phyloP scores from a whole-genome alignment of 30 jellyfish, hydroid and myxozoan species.

The Aurelia aurita region DNA sequence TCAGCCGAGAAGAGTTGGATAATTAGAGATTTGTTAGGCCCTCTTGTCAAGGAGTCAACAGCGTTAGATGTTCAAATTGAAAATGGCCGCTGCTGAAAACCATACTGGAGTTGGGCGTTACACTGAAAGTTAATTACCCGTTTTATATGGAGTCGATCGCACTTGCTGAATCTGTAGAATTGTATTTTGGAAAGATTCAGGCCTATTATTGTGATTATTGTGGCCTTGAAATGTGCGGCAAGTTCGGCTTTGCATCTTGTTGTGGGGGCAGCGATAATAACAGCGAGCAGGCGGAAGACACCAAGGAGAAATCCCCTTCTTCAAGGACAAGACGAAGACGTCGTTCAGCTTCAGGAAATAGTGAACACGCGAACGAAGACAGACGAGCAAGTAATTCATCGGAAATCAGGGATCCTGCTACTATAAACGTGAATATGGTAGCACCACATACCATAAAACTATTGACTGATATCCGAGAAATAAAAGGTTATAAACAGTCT shows the following conservation, averaged over 20 bases:
- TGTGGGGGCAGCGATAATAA: slow-evolving; percentile 54
- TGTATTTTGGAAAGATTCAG: slow-evolving; percentile 41
- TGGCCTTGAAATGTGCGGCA: slow-evolving; percentile 68
- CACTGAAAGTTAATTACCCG: slow-evolving; percentile 16
- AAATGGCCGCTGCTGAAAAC: too few relatives aligned
- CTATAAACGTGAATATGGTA: slow-evolving; percentile 81
- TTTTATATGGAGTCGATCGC: slow-evolving; percentile 57
- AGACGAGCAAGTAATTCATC: slow-evolving; percentile 21
- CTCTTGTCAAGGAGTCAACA: too few relatives aligned
- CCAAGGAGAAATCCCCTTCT: slow-evolving; percentile 17
- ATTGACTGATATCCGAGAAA: slow-evolving; percentile 90
- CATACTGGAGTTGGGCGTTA: slow-evolving; percentile 9
- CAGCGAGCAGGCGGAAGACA: too few relatives aligned
- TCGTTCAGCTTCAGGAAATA: slow-evolving; percentile 26
- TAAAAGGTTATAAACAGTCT: slow-evolving; percentile 74
- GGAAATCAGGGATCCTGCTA: slow-evolving; percentile 49
- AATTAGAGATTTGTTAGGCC: too few relatives aligned
- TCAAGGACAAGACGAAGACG: slow-evolving; percentile 37
- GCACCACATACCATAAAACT: slow-evolving; percentile 89
- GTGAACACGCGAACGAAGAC: slow-evolving; percentile 46
- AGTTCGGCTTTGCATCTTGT: slow-evolving; percentile 58
- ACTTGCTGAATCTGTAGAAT: slow-evolving; percentile 28
- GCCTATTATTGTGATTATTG: slow-evolving; percentile 5
- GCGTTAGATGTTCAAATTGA: too few relatives aligned
- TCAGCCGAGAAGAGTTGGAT: too few relatives aligned